A percentile compares a stretch with the other conserved stretches of the same genome.
Conservation (phyloP, 2,888 invertebrate genomes). For the Cephonodes hylas region DNA sequence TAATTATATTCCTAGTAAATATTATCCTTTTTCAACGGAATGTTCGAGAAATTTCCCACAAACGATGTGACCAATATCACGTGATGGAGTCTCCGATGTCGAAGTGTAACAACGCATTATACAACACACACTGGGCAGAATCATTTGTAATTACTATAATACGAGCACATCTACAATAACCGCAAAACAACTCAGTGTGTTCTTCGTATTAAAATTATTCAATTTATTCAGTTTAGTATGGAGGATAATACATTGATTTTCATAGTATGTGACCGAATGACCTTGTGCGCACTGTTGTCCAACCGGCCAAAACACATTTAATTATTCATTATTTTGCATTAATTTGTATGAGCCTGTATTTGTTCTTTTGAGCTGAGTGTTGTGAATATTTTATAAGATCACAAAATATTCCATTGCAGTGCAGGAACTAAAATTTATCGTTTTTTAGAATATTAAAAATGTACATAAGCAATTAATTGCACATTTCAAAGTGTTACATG, state of each 20-base stretch:
- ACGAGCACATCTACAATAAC: background rate
- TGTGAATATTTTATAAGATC: conserved; percentile 22
- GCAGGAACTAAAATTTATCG: background rate
- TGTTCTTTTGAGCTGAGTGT: conserved; percentile 22
- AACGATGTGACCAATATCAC: background rate
- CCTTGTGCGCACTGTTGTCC: conserved; percentile 44
- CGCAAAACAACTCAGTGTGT: background rate
- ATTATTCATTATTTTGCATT: conserved; percentile 58
- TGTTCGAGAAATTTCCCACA: background rate
- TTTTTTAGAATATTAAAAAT: background rate
- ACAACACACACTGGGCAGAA: background rate
- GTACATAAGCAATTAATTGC: too few species aligned
- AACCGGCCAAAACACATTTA: conserved; percentile 48
- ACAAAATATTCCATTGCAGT: background rate
- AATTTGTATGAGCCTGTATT: conserved; percentile 44
- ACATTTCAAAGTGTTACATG: too few species aligned
- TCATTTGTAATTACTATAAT: background rate
- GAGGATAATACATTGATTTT: conserved; percentile 24
- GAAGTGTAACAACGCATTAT: background rate
- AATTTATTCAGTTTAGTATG: conserved; percentile 1
- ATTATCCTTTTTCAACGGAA: background rate
- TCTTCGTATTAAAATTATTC: background rate
- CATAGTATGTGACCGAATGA: conserved; percentile 31
- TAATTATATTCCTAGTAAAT: background rate
- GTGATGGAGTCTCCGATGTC: background rate